Conservation (phyloP, 2,888 invertebrate species). For the Odontocerum albicorne region DNA sequence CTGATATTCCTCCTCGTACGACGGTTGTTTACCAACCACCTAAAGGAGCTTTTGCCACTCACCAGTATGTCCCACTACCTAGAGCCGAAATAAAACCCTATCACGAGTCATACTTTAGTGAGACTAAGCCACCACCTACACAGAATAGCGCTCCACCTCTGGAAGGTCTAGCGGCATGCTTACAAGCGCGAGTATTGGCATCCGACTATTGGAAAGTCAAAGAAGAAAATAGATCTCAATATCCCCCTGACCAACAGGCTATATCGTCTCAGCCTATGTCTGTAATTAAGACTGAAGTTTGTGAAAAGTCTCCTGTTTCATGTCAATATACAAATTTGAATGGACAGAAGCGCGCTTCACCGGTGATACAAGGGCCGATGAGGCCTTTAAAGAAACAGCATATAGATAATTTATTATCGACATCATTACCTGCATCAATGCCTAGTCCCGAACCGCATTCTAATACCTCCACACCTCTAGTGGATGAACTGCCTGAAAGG, state of each 20-base stretch:
- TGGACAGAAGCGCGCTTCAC: constrained; percentile 54
- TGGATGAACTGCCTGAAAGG: constrained; percentile 58
- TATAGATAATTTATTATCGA: constrained; percentile 43
- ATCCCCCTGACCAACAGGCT: constrained; percentile 4
- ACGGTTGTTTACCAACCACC: constrained; percentile 44
- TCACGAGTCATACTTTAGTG: constrained; percentile 69
- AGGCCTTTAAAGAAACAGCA: constrained; percentile 49
- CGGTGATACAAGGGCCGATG: constrained; percentile 52
- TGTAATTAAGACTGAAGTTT: constrained; percentile 39
- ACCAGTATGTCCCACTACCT: constrained; percentile 61
- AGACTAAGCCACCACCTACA: constrained; percentile 56
- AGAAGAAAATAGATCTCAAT: constrained; percentile 42
- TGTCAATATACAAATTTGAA: constrained; percentile 40
- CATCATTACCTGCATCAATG: constrained; percentile 50
- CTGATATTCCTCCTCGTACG: constrained; percentile 44
- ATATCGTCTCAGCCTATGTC: constrained; percentile 39
- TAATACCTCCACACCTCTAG: constrained; percentile 64
- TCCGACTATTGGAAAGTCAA: constrained; percentile 64
- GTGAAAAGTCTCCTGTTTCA: constrained; percentile 36
- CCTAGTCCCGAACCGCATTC: constrained; percentile 70
- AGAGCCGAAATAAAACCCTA: constrained; percentile 73
- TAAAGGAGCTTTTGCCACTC: constrained; percentile 34
- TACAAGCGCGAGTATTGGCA: constrained; percentile 77
- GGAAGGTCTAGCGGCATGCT: constrained; percentile 78
- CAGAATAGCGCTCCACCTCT: constrained; percentile 40